Conservation (phyloP, 1,140 invertebrate species). For the Halyomorpha halys region DNA sequence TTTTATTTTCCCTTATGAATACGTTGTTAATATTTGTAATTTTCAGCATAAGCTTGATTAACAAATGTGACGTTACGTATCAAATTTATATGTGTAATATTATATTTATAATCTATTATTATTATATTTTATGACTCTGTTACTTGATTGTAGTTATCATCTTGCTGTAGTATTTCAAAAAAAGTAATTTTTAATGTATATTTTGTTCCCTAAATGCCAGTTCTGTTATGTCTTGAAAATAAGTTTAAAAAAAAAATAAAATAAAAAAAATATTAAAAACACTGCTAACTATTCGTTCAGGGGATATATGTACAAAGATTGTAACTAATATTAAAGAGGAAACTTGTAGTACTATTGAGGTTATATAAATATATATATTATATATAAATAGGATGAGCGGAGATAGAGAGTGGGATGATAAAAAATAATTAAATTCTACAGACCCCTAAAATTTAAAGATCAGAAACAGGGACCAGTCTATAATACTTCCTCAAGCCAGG, state of each 20-base stretch:
- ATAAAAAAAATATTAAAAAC: neutral
- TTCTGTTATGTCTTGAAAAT: constrained; percentile 16
- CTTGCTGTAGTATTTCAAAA: constrained; percentile 7
- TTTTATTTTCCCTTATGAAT: constrained; percentile 10
- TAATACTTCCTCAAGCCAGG: constrained; percentile 9
- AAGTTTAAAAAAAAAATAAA: neutral
- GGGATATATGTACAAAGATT: constrained; percentile 17
- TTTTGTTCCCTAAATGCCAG: constrained; percentile 11
- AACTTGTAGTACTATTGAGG: constrained; percentile 5
- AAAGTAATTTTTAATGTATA: neutral
- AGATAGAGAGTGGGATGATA: constrained; percentile 1
- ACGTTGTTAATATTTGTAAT: constrained; percentile 16
- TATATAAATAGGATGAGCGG: constrained; percentile 5
- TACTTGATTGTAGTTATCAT: constrained; percentile 10
- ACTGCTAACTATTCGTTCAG: constrained; percentile 6
- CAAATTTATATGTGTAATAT: constrained; percentile 12
- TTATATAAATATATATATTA: neutral
- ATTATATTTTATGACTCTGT: constrained; percentile 19
- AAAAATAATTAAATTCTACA: neutral
- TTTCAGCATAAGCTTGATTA: constrained; percentile 16
- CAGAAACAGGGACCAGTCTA: constrained; percentile 11
- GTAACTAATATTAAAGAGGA: constrained; percentile 15
- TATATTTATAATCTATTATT: constrained; percentile 18
- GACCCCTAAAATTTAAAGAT: constrained; percentile 11
- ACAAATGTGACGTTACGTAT: constrained; percentile 18